These are phyloP conservation scores for Acleris cristana DNA, from an alignment of 2,888 invertebrate genomes.

Conservation along the genomic window DNA sequence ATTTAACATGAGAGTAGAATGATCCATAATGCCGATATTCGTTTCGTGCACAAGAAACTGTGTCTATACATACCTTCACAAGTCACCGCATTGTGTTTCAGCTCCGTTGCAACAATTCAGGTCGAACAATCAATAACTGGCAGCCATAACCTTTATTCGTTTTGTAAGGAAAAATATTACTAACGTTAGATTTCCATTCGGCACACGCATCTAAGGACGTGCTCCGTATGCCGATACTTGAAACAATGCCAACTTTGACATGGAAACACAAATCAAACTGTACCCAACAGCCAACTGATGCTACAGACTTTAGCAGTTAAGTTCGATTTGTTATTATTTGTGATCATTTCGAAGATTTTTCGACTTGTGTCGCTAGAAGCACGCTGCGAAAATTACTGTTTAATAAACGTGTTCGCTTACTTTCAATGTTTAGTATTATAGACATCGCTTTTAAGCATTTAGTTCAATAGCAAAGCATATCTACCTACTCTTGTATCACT, in stretches of 20 bases:
- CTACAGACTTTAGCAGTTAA: slow-evolving; percentile 10
- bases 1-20: no score
- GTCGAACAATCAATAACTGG: slow-evolving; percentile 34
- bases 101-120: slow-evolving; percentile 27
- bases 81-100: slow-evolving; percentile 1
- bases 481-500: no score
- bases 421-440: no score
- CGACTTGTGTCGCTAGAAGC: no score
- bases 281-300: slow-evolving; percentile 31
- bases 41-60: not conserved
- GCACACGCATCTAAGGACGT: slow-evolving; percentile 68
- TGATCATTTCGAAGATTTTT: no score
- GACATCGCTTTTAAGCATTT: no score
- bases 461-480: no score
- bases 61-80: slow-evolving; percentile 5
- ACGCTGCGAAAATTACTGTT: no score
- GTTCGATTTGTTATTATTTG: slow-evolving; percentile 6
- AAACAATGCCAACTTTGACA: slow-evolving; percentile 74
- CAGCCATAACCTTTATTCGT: slow-evolving; percentile 42
- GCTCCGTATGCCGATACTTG: slow-evolving; percentile 70
- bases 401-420: no score
- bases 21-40: no score
- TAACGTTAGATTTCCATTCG: slow-evolving; percentile 66
- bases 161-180: slow-evolving; percentile 72
- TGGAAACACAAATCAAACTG: slow-evolving; percentile 74